These are phyloP conservation scores for Drosophila tani DNA, from an alignment of 1,140 invertebrate species.

Conservation along the genomic window DNA sequence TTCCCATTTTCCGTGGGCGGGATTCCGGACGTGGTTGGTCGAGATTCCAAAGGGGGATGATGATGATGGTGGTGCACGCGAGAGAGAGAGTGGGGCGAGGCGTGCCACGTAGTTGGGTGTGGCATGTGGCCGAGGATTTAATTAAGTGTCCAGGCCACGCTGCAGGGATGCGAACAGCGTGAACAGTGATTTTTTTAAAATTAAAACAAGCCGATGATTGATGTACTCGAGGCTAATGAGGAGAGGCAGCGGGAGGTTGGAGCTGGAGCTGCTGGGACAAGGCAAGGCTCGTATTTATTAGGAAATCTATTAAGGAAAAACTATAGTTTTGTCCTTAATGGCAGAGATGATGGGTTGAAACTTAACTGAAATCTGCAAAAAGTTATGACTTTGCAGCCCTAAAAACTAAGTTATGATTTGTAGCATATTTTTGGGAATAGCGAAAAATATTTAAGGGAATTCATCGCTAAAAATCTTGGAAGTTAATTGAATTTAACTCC, in stretches of 20 bases:
- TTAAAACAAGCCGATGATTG: conserved; percentile 80
- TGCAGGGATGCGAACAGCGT: conserved; percentile 54
- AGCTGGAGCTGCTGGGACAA: not conserved
- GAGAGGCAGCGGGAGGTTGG: conserved; percentile 21
- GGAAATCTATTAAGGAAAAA: not conserved
- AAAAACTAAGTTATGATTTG: not conserved
- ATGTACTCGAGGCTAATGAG: conserved; percentile 80
- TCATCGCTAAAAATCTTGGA: not conserved
- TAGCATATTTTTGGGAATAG: conserved; percentile 8
- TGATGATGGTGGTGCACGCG: not conserved
- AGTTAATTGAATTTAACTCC: conserved; percentile 12
- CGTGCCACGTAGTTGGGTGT: conserved; percentile 13
- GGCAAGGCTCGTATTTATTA: not conserved
- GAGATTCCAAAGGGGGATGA: conserved; percentile 30
- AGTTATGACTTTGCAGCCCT: not conserved
- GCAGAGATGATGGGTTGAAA: too few species aligned
- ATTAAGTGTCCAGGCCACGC: conserved; percentile 65
- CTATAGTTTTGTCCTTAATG: not conserved
- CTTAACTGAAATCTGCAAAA: not conserved
- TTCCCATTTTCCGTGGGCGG: conserved; percentile 57
- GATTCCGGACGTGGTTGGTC: conserved; percentile 55
- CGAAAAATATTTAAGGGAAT: not conserved
- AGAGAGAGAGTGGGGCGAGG: not conserved
- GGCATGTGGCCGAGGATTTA: conserved; percentile 57
- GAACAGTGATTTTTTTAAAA: conserved; percentile 67